Evolutionary conservation across 2,888 invertebrate species (phyloP).

Genomic region (Lasioglossum marginatum): DNA sequence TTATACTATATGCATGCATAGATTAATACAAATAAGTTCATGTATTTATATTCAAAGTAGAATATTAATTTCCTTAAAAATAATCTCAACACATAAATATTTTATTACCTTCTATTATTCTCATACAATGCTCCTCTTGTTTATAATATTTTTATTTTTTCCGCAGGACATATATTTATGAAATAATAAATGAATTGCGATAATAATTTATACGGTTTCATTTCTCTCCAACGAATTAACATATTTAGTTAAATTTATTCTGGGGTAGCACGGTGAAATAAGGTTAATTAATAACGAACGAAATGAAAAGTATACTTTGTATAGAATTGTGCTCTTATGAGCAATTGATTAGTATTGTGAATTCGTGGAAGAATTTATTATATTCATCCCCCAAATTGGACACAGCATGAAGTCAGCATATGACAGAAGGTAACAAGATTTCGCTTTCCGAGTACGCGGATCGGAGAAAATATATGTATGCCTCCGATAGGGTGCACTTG

Average conservation of each 20-base stretch:
- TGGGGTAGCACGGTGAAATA: background rate
- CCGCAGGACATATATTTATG: background rate
- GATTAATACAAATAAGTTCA: no score
- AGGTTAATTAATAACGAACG: background rate
- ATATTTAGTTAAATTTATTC: background rate
- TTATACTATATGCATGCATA: no score
- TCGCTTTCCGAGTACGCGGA: background rate
- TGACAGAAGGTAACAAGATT: constrained; percentile 4
- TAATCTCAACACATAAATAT: background rate
- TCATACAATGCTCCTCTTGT: background rate
- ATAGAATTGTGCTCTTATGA: background rate
- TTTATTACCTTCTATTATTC: background rate
- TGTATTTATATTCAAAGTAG: no score
- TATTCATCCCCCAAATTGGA: background rate
- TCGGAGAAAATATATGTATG: constrained; percentile 2
- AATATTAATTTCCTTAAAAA: background rate
- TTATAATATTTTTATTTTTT: background rate
- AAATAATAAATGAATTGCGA: background rate
- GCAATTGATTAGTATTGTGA: background rate
- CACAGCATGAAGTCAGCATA: background rate
- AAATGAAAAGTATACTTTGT: background rate
- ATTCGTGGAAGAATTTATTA: background rate
- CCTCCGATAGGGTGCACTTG: constrained; percentile 3
- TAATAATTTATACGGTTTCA: background rate
- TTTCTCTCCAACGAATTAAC: background rate